Evolutionary conservation across 2,797 vertebrate species (phyloP).

Genomic region (Tadarida brasiliensis): DNA sequence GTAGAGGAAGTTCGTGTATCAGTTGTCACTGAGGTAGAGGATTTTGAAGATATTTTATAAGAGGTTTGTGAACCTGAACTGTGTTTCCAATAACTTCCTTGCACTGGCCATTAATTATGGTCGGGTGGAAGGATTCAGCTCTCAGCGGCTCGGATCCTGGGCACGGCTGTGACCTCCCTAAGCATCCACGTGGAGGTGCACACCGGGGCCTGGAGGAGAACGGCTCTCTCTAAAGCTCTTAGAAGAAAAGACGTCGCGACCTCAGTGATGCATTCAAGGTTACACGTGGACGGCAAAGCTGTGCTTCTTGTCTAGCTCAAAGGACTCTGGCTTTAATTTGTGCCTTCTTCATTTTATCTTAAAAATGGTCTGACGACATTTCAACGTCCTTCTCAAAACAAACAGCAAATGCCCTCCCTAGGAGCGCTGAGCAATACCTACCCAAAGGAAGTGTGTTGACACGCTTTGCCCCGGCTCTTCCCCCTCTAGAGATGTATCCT

Average conservation of each 20-base stretch:
- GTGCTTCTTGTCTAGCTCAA: background rate
- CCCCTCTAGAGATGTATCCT: background rate
- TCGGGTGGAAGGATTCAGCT: background rate
- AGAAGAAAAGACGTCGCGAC: background rate
- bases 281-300: background rate
- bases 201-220: background rate
- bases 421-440: background rate
- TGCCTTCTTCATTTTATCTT: background rate
- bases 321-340: background rate
- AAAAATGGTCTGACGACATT: background rate
- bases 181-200: fast-evolving
- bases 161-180: background rate
- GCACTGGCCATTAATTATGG: background rate
- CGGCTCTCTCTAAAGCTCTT: background rate
- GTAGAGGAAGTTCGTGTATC: background rate
- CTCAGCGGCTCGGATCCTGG: fast-evolving
- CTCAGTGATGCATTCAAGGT: background rate
- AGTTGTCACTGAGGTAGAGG: background rate
- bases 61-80: constrained; percentile 21
- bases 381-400: background rate
- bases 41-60: constrained; percentile 23
- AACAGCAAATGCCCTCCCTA: background rate
- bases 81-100: constrained; percentile 32
- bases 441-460: background rate
- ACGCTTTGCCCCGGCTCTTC: background rate